Evolutionary conservation across 2,888 invertebrate genomes (phyloP), one percentile per base, ranked within the genome.

Genomic region (Pharmacophagus antenor): DNA sequence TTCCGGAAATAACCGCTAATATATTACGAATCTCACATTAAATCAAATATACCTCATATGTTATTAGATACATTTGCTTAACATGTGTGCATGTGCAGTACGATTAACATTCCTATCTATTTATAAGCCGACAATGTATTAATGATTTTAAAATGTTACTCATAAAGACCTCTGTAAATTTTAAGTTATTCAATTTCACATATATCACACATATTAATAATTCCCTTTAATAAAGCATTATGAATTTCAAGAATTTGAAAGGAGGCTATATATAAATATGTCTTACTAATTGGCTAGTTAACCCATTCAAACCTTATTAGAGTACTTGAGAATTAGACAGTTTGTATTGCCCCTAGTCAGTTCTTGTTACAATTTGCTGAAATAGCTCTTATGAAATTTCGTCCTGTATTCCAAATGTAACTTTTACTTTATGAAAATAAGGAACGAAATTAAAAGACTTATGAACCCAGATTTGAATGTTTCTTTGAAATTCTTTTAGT

Each of bases 71-170:
- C 74, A 70, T 62, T 71, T 66, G 72, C 71, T 73, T 63, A 79
- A 80, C 85, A 84, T 73, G 72, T 84, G 84, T 79, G 73, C 68
- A 67, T 69, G 70, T 77, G 46, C 53, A 61, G 41, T 18, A 17
- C 75, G 80, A 78, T 69, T 69, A 71, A 75, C 74, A 74, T 18
- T 76, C 77, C 70, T 56, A 68, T 55, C 68, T 82, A 86, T 85
- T 82, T 81, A 84, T 86, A 84, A 70, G 76, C 79, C 77, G 85
- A 77, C 82, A 83, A 84, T 80, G 75, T 81, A 85, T 85, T 85
- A 84, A 86, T 84, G 80, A 64, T 70, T 72, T 71, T 70, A 65
- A 64, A 70, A 67, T 72, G 81, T 76, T 80, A 75, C 71, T 74
- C 71, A 76, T 81, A 81, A 85, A 77, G 79, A 68, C 68, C 70